Evolutionary conservation across 2,888 invertebrate genomes (phyloP), one percentile per base, ranked within the genome.

Genomic region (Nephrotoma guestfalica): DNA sequence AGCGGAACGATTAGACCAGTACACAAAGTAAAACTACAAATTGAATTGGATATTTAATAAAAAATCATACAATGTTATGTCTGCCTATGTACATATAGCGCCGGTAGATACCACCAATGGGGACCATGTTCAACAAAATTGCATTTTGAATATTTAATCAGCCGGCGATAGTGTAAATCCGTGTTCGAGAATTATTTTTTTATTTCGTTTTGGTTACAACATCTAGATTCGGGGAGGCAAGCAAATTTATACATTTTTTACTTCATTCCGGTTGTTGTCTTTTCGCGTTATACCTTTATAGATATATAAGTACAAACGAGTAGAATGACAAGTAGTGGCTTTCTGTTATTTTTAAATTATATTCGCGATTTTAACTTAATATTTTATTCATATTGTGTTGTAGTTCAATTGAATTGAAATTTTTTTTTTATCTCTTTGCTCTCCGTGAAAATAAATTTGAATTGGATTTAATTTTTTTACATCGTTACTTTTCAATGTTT

Each of bases 91-190:
- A n/a, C n/a, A n/a, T n/a, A 71, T n/a, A 71, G 30, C 9, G 71
- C 71, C 71, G 71, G 7, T 57, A 18, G 15, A 57, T 57, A 71
- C 71, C 71, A 71, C 71, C 71, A 71, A 71, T 71, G 71, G 87
- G 87, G 87, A 87, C 86, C 87, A 86, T 87, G 87, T 88, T 89
- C 88, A 89, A 89, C 88, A 89, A 89, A 89, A 88, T 89, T 88
- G 88, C 87, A 88, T 84, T 87, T 87, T 87, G 86, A 87, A 87
- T 86, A 83, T 86, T 71, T 86, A 86, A 86, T 87, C 84, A 87
- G 88, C 87, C 85, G 87, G 41, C 42, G 84, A 84, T 84, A 84
- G 84, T 84, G 84, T 84, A 84, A 84, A 84, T 84, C 42, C 84
- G 41, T 84, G 84, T 84, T 71, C 30, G 30, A 71, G 30, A 30